A percentile compares a stretch with the other conserved stretches of the same genome.
These are phyloP conservation scores for Hephaestus fuliginosus DNA, from an alignment of 2,797 vertebrate genomes.

Conservation along the genomic window DNA sequence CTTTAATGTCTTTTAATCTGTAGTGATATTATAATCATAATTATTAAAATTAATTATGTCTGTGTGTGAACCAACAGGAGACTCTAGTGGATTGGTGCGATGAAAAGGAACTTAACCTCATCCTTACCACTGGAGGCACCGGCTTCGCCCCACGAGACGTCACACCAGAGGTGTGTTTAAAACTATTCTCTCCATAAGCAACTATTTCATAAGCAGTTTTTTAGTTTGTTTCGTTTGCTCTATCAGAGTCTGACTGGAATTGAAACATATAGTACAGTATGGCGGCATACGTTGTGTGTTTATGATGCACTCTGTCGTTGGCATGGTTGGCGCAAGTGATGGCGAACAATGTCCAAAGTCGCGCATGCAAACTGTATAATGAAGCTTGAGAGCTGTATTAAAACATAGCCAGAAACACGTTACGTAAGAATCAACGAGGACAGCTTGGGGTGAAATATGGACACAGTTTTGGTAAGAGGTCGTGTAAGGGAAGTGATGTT, in stretches of 20 bases:
- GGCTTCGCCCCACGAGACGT: slow-evolving; percentile 98
- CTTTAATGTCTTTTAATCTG: slow-evolving; percentile 4
- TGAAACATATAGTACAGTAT: background rate
- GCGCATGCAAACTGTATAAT: slow-evolving; percentile 12
- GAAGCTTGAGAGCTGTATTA: slow-evolving; percentile 3
- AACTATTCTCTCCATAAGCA: background rate
- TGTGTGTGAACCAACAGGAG: slow-evolving; percentile 85
- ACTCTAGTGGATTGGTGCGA: slow-evolving; percentile 99
- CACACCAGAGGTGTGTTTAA: slow-evolving; percentile 93
- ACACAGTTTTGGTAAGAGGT: background rate
- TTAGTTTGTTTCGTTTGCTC: background rate
- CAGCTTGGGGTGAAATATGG: slow-evolving; percentile 9
- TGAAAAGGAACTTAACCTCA: slow-evolving; percentile 99
- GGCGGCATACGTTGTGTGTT: background rate
- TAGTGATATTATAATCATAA: background rate
- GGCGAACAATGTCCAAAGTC: background rate
- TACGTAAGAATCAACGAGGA: slow-evolving; percentile 7
- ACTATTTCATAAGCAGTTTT: background rate
- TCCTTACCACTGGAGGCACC: slow-evolving; percentile 98
- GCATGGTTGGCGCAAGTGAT: background rate
- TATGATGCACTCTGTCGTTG: slow-evolving; percentile 2
- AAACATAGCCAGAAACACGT: slow-evolving; percentile 19
- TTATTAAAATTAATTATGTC: background rate
- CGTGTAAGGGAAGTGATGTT: slow-evolving; percentile 8
- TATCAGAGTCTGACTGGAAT: background rate